Evolutionary conservation across 2,888 invertebrate species (phyloP).

Genomic region (Leptinotarsa haldemani): DNA sequence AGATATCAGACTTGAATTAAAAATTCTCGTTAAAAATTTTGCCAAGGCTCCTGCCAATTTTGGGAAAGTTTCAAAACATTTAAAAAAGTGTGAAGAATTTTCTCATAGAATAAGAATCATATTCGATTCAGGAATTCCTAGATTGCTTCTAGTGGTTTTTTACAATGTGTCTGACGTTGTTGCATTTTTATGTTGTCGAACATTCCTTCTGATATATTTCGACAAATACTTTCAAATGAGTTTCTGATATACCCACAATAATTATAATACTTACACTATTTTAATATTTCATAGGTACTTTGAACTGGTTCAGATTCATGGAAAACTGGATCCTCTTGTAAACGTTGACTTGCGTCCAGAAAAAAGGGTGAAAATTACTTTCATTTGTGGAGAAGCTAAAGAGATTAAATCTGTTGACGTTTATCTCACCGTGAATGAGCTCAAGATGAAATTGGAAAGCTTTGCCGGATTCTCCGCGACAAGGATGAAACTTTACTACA

Average conservation of each 20-base stretch:
- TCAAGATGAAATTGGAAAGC: constrained; percentile 83
- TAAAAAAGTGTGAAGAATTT: no score
- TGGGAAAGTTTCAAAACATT: no score
- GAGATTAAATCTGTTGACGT: constrained; percentile 82
- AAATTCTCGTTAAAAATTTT: no score
- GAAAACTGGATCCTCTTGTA: constrained; percentile 89
- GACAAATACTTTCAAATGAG: no score
- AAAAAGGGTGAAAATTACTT: constrained; percentile 86
- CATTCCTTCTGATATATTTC: background rate
- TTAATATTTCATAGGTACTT: constrained; percentile 72
- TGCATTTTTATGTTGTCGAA: background rate
- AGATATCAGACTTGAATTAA: no score
- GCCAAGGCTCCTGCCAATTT: no score
- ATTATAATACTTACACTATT: constrained; percentile 35
- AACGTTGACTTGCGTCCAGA: constrained; percentile 89
- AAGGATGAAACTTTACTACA: constrained; percentile 90
- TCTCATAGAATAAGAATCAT: no score
- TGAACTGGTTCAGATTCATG: constrained; percentile 86
- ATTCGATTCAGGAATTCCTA: no score
- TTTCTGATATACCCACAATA: no score
- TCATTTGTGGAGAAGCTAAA: constrained; percentile 81
- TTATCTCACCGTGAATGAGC: constrained; percentile 83
- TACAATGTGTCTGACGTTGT: no score
- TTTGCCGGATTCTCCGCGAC: constrained; percentile 84
- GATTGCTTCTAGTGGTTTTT: no score